Base-by-base conservation (phyloP, 1,140 invertebrate species). In the Sesamia nonagrioides region DNA sequence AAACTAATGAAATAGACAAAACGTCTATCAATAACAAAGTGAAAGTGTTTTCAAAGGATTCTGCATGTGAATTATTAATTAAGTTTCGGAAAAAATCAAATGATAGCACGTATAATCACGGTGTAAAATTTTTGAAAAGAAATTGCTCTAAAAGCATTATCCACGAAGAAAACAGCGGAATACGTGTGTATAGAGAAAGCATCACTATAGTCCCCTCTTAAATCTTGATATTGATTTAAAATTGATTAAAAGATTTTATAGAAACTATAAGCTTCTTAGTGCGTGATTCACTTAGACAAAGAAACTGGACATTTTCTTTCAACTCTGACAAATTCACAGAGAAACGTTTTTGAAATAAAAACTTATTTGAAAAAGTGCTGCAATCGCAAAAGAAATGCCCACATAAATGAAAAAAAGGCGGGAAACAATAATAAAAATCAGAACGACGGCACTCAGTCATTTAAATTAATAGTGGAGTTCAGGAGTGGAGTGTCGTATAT, bases 371-470 rank as follows among this genome's bases (percentile, higher is more conserved):
- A 15, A 27, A 68, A 66, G 17, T 45, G 60, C 15, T 40, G 37
- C 42, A 45, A 68, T 66, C 40, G 15, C 61, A 37, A 61, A 61
- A 18, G 17, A 68, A 68, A 68, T 48, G 6, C n/a, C 6, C 8
- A 54, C 6, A 9, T 6, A 21, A n/a, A 13, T 15, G 9, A n/a
- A 1, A 9, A 21, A 68, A 68, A 9, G 35, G 60, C 37, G 60
- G 60, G 35, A 63, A 37, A 40, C 37, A n/a, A 63, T 9, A 63
- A 63, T 40, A 8, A 33, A 3, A 58, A 58, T 17, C 50, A 73
- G 68, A 79, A 75, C 50, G 45, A n/a, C 61, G 17, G 63, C 52
- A 61, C 69, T 76, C n/a, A 77, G 17, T 77, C 54, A 63, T 5
- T 17, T 13, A 37, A 63, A 75, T n/a, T n/a, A 3, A 27, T 1